Evolutionary conservation across 1,140 invertebrate genomes (phyloP).

Genomic region (Bombus breviceps): DNA sequence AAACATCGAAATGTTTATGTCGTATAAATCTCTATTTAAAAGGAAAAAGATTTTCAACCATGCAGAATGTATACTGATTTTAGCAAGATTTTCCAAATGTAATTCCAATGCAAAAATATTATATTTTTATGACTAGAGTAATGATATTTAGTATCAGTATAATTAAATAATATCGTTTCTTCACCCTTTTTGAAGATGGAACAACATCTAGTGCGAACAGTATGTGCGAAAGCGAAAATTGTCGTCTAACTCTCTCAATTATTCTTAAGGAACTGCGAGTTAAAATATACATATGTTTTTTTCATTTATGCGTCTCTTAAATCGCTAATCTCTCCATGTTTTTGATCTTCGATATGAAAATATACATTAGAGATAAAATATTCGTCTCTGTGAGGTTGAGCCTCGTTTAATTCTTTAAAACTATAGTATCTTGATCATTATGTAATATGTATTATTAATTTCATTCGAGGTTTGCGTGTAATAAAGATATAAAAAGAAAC

Average conservation of each 20-base stretch:
- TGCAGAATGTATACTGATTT: background rate
- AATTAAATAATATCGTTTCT: constrained; percentile 35
- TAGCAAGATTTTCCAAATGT: constrained; percentile 2
- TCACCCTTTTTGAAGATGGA: background rate
- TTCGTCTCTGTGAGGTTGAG: constrained; percentile 5
- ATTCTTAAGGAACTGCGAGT: constrained; percentile 10
- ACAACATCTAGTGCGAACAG: background rate
- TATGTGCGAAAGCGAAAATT: constrained; percentile 6
- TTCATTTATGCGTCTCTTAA: background rate
- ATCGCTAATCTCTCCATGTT: background rate
- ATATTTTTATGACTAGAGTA: constrained; percentile 75
- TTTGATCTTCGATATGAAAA: background rate
- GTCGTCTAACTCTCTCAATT: background rate
- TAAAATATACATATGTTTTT: background rate
- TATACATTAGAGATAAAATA: constrained; percentile 9
- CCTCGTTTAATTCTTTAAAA: background rate
- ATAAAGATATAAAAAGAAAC: background rate
- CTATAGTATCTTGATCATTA: background rate
- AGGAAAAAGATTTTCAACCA: background rate
- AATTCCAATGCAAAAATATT: constrained; percentile 9
- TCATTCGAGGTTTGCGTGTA: background rate
- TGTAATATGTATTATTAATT: background rate
- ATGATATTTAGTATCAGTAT: constrained; percentile 47
- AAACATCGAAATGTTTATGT: background rate
- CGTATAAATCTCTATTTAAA: background rate